These are phyloP conservation scores for Cromileptes altivelis DNA, from an alignment of 2,113 vertebrate genomes.

Conservation along the genomic window DNA sequence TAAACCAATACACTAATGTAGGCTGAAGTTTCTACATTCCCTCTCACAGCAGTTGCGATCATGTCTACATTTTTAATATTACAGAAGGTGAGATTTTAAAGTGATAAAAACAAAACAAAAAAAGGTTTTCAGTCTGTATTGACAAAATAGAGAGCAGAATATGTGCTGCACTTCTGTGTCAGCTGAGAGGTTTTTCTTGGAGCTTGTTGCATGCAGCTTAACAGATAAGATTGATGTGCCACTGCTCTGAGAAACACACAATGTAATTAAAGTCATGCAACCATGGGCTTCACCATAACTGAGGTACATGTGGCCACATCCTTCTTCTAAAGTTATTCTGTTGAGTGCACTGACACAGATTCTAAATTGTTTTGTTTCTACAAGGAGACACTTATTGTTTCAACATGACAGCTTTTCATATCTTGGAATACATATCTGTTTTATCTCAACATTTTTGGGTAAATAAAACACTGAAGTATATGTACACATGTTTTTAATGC, in stretches of 20 bases:
- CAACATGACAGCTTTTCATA: neutral
- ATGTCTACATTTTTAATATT: neutral
- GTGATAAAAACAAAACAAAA: conserved; percentile 1
- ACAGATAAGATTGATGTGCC: conserved; percentile 76
- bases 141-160: neutral
- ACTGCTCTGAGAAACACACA: conserved; percentile 70
- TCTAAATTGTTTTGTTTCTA: conserved; percentile 20
- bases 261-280: conserved; percentile 77
- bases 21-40: neutral
- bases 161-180: conserved; percentile 22
- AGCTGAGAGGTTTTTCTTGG: conserved; percentile 51
- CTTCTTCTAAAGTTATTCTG: conserved; percentile 13
- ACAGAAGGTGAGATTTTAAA: conserved; percentile 11
- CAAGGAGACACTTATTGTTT: neutral
- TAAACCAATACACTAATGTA: neutral
- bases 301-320: conserved; percentile 39
- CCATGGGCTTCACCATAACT: conserved; percentile 53
- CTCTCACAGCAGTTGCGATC: neutral
- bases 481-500: neutral
- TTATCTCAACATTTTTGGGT: conserved; percentile 6
- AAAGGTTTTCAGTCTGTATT: conserved; percentile 10
- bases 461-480: neutral
- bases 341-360: conserved; percentile 18
- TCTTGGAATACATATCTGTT: neutral
- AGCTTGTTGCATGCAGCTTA: conserved; percentile 61